phyloP scores from a whole-genome alignment of 2,113 vertebrate genomes.

The Forbesichthys agassizii region DNA sequence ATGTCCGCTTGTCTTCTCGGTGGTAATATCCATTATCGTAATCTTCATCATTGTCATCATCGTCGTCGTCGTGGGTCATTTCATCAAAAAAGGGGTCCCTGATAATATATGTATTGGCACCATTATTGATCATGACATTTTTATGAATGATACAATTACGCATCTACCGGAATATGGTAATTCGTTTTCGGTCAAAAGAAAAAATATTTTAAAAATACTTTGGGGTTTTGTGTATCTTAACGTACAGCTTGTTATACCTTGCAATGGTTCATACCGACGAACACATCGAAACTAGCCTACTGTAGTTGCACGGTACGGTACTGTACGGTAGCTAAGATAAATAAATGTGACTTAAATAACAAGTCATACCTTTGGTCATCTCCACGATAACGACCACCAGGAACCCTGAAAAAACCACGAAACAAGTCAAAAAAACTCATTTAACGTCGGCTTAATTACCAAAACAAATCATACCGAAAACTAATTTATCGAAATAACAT shows the following conservation, averaged over 20 bases:
- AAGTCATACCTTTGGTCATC: conserved; percentile 62
- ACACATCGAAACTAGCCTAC: neutral
- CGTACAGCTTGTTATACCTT: too few relatives aligned
- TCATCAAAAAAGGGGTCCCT: conserved; percentile 79
- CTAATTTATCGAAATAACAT: neutral
- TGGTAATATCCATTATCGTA: conserved; percentile 54
- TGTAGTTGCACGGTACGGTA: too few relatives aligned
- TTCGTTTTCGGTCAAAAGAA: too few relatives aligned
- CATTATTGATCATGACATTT: neutral
- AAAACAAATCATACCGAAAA: conserved; percentile 27
- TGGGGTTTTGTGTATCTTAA: too few relatives aligned
- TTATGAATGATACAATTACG: too few relatives aligned
- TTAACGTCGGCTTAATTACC: conserved; percentile 6
- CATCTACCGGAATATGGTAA: too few relatives aligned
- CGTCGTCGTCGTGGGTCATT: conserved; percentile 75
- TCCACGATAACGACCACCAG: conserved; percentile 56
- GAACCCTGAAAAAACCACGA: conserved; percentile 75
- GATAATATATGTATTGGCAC: neutral
- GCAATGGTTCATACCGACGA: too few relatives aligned
- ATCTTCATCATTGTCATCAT: conserved; percentile 58
- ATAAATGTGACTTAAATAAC: neutral
- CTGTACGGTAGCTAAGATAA: too few relatives aligned
- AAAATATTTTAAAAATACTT: too few relatives aligned
- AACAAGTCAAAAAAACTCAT: conserved; percentile 81
- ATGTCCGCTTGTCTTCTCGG: conserved; percentile 45